phyloP scores from a whole-genome alignment of 1,140 invertebrate genomes.

The Drosophila subobscura region DNA sequence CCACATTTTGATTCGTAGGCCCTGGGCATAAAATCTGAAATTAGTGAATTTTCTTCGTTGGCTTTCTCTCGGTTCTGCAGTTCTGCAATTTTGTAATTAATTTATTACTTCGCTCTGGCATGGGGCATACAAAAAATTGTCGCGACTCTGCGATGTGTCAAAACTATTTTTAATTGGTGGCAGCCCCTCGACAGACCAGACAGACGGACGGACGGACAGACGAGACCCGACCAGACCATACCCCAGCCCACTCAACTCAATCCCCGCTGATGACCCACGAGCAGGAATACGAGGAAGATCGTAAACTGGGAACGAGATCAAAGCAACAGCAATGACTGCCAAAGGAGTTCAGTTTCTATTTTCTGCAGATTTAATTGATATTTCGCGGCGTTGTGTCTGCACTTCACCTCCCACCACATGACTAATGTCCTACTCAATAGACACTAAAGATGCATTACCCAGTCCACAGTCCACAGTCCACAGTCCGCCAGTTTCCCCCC shows the following conservation, averaged over 20 bases:
- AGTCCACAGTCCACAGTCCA: neutral
- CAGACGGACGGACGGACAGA: slow-evolving; percentile 12
- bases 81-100: slow-evolving; percentile 69
- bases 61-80: slow-evolving; percentile 19
- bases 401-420: slow-evolving; percentile 40
- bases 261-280: neutral
- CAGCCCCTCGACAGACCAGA: neutral
- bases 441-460: slow-evolving; percentile 80
- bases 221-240: no score
- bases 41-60: slow-evolving; percentile 11
- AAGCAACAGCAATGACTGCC: slow-evolving; percentile 41
- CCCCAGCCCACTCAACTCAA: slow-evolving; percentile 6
- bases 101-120: slow-evolving; percentile 54
- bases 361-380: slow-evolving; percentile 72
- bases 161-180: slow-evolving; percentile 79
- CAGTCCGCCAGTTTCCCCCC: neutral
- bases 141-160: slow-evolving; percentile 65
- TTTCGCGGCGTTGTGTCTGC: slow-evolving; percentile 58
- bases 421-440: slow-evolving; percentile 81
- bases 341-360: slow-evolving; percentile 67
- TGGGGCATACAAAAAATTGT: slow-evolving; percentile 34
- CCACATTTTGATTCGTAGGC: slow-evolving; percentile 44
- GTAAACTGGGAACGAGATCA: slow-evolving; percentile 70
- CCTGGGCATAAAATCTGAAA: slow-evolving; percentile 51
- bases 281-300: slow-evolving; percentile 36